Evolutionary conservation across 2,797 vertebrate genomes (phyloP).

Genomic region (Danio aesculapii): DNA sequence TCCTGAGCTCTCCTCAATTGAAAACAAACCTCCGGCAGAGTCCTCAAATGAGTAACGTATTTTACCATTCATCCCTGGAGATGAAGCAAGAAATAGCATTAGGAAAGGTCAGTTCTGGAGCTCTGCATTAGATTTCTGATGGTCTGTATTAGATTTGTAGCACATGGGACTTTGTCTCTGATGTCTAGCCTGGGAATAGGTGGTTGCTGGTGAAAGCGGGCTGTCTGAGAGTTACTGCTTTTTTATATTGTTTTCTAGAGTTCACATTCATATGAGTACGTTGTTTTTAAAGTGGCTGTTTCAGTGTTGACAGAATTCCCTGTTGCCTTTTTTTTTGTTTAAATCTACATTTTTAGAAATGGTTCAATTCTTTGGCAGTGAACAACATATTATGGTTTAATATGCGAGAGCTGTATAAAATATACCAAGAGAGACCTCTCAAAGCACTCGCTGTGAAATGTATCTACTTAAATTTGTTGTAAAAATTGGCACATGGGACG

Average conservation of each 20-base stretch:
- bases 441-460: neutral
- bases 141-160: slow-evolving; percentile 8
- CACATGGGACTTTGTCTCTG: neutral
- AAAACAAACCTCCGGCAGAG: slow-evolving; percentile 84
- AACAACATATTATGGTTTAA: neutral
- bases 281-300: neutral
- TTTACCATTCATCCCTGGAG: slow-evolving; percentile 81
- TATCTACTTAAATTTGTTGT: neutral
- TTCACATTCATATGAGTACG: neutral
- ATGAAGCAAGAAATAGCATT: slow-evolving; percentile 20
- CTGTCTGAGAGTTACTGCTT: neutral
- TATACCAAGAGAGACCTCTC: neutral
- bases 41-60: slow-evolving; percentile 80
- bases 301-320: neutral
- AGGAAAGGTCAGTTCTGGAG: slow-evolving; percentile 3
- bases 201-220: neutral
- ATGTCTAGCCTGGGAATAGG: neutral
- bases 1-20: slow-evolving; percentile 83
- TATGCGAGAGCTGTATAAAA: neutral
- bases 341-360: neutral
- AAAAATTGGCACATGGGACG: neutral
- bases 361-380: neutral
- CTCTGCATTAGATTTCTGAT: slow-evolving; percentile 1
- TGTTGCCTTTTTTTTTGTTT: neutral
- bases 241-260: neutral